Percentiles rank a stretch among this genome's conserved stretches.
These are phyloP conservation scores for Ceyx margarethae DNA, from an alignment of 2,113 vertebrate genomes.

Conservation along the genomic window DNA sequence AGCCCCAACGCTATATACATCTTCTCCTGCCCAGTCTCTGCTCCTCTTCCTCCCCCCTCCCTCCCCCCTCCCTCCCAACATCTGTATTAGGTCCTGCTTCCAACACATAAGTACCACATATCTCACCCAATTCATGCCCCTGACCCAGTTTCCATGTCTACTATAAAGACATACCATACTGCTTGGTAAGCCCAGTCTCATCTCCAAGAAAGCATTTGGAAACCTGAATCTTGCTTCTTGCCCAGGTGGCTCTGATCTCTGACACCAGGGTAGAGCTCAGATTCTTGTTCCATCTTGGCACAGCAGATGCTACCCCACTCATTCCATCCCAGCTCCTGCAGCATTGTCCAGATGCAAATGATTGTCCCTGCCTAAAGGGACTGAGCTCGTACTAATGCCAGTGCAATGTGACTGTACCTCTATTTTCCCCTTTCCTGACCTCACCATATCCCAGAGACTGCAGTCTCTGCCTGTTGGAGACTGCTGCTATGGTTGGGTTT, in stretches of 20 bases:
- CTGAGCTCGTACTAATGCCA: not conserved
- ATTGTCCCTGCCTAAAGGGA: conserved; percentile 15
- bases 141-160: not conserved
- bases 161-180: not conserved
- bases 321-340: not conserved
- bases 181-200: not conserved
- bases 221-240: not conserved
- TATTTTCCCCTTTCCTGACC: not conserved
- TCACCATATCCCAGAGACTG: not conserved
- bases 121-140: not conserved
- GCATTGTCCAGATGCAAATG: not conserved
- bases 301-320: accelerated
- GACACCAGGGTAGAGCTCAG: not conserved
- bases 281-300: not conserved
- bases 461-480: not conserved
- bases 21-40: not conserved
- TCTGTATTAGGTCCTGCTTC: not conserved
- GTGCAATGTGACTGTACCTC: not conserved
- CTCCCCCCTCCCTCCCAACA: not conserved
- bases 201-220: conserved; percentile 8
- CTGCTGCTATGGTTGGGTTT: not conserved
- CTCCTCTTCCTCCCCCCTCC: not conserved
- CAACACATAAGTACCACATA: not conserved
- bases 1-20: conserved; percentile 36
- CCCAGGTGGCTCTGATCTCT: not conserved